Evolutionary conservation across 1,140 invertebrate species (phyloP).

Genomic region (Penaeus vannamei): DNA sequence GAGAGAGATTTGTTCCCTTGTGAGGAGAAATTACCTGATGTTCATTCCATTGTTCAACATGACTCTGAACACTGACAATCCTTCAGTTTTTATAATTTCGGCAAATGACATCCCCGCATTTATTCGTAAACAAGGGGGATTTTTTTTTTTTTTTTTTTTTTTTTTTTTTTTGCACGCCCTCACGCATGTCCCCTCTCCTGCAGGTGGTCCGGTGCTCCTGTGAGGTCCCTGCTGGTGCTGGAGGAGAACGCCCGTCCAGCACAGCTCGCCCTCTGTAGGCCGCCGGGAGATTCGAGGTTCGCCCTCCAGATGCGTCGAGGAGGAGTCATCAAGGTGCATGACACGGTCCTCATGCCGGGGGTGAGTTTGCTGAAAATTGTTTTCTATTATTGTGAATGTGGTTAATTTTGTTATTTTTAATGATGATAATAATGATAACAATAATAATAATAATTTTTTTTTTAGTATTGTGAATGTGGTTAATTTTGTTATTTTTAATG

Average conservation of each 20-base stretch:
- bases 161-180: too few species aligned
- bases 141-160: neutral
- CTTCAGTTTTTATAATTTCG: too few species aligned
- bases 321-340: conserved; percentile 90
- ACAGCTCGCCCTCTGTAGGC: conserved; percentile 91
- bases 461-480: too few species aligned
- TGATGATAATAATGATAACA: too few species aligned
- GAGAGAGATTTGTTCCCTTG: too few species aligned
- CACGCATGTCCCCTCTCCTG: neutral
- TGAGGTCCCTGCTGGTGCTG: conserved; percentile 83
- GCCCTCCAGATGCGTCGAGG: conserved; percentile 87
- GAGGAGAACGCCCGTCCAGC: conserved; percentile 91
- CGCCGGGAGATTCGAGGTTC: conserved; percentile 88
- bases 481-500: too few species aligned
- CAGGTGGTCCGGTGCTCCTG: conserved; percentile 76
- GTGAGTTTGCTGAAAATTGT: conserved; percentile 72
- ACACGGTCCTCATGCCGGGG: conserved; percentile 89
- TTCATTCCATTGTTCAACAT: too few species aligned
- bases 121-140: neutral
- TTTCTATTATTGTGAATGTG: neutral
- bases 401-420: too few species aligned
- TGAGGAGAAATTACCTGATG: too few species aligned
- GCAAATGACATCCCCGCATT: too few species aligned
- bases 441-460: too few species aligned
- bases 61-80: too few species aligned